These are phyloP conservation scores for Premnoplex brunnescens DNA, from an alignment of 2,797 vertebrate species.

Conservation along the genomic window DNA sequence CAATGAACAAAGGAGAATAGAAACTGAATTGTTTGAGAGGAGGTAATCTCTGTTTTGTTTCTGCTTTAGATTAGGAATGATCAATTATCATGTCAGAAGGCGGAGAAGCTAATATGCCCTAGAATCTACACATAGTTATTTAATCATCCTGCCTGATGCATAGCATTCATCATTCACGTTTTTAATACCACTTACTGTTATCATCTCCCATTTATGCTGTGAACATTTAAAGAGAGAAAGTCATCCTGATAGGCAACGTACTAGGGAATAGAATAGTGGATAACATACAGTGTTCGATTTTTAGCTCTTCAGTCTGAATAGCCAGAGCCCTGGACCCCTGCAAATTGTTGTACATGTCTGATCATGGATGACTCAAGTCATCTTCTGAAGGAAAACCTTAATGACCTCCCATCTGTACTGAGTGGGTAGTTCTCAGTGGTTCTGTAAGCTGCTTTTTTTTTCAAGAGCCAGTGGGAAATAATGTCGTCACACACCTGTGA, in stretches of 20 bases:
- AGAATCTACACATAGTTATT: conserved; percentile 8
- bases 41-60: conserved; percentile 37
- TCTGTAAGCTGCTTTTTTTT: not conserved
- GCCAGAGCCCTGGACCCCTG: not conserved
- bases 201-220: not conserved
- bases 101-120: not conserved
- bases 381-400: not conserved
- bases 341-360: not conserved
- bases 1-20: not conserved
- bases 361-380: not conserved
- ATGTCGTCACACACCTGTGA: not conserved
- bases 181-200: conserved; percentile 38
- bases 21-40: not conserved
- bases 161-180: conserved; percentile 16
- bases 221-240: conserved; percentile 12
- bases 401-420: not conserved
- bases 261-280: not conserved
- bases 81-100: conserved; percentile 30
- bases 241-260: not conserved
- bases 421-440: not conserved
- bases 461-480: not conserved
- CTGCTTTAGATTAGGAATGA: not conserved
- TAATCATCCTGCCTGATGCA: conserved; percentile 19
- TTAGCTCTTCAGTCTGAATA: not conserved
- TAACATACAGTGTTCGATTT: not conserved